Base-by-base conservation (phyloP, 2,113 vertebrate genomes). In the Pseudopipra pipra region DNA sequence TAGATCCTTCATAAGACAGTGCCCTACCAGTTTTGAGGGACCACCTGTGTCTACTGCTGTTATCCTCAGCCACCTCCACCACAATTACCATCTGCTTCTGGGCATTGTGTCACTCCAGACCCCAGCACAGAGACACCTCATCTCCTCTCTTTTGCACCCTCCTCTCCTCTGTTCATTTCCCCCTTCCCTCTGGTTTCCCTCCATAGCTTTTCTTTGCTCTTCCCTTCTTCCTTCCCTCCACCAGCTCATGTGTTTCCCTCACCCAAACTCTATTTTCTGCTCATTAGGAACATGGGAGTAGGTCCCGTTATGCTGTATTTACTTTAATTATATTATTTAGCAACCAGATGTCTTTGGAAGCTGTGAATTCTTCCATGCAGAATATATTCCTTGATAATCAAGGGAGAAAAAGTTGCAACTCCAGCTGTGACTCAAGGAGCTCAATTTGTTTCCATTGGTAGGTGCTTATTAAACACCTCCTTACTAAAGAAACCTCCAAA, bases 291-390 rank as follows among this genome's bases (percentile, higher is more conserved):
- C 5, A 22, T 9, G 23, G 44, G 65, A 90, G 11, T 47, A 81
- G 10, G 25, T 27, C 79, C 51, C 3, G 0, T 62, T 85, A 90
- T 8, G 41, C 55, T 51, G 11, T 86, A 54, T 66, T 80, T 87
- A 82, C 31, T 89, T 93, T 58, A 90, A 83, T 70, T 54, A 61
- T 31, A 75, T 87, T 84, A 85, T 90, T 95, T 74, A 95, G 39
- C 68, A 86, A 56, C 27, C 86, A 87, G 84, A 78, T 88, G 52
- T 78, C 91, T 95, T 89, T 44, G 76, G 39, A 59, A 72, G 37
- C 47, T 87, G 35, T 41, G 23, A 88, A 61, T 67, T 41, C 18
- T 56, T 81, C 86, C 86, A 61, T 8, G 65, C 35, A 72, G 73
- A 77, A 49, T n/a, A 78, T 31, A 81, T 49, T 87, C 61, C 47